A percentile compares a stretch with the other conserved stretches of the same genome.
phyloP scores from a whole-genome alignment of 2,888 invertebrate species.

The Apoderus coryli region DNA sequence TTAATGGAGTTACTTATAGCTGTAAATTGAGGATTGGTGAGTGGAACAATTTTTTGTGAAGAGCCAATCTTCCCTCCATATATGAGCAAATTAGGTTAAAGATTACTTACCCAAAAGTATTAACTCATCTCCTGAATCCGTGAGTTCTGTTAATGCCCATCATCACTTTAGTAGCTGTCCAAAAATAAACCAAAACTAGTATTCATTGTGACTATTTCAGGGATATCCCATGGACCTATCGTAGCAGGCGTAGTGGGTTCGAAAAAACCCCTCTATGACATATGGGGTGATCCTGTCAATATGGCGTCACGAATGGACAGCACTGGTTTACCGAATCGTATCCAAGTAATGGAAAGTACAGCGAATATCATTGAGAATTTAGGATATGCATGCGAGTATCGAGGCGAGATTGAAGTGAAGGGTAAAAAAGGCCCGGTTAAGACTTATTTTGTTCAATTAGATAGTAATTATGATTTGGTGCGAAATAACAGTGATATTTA shows the following conservation, averaged over 20 bases:
- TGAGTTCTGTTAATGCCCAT: too few species aligned
- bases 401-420: conserved; percentile 59
- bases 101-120: too few species aligned
- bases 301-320: conserved; percentile 95
- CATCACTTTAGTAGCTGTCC: too few species aligned
- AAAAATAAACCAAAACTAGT: too few species aligned
- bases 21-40: conserved; percentile 61
- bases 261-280: conserved; percentile 87
- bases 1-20: conserved; percentile 42
- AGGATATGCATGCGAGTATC: conserved; percentile 50
- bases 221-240: conserved; percentile 80
- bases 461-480: conserved; percentile 32
- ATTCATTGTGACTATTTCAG: too few species aligned
- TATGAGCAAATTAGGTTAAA: conserved; percentile 6
- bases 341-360: conserved; percentile 54
- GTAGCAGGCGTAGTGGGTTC: conserved; percentile 92
- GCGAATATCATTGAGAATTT: conserved; percentile 51
- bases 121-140: too few species aligned
- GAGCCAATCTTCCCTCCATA: background rate
- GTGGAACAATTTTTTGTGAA: conserved; percentile 14
- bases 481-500: too few species aligned
- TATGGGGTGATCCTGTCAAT: conserved; percentile 95
- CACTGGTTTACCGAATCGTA: conserved; percentile 56
- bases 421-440: conserved; percentile 50
- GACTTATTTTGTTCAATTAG: conserved; percentile 58